phyloP scores from a whole-genome alignment of 1,140 invertebrate species.

The Agrypnia vestita region DNA sequence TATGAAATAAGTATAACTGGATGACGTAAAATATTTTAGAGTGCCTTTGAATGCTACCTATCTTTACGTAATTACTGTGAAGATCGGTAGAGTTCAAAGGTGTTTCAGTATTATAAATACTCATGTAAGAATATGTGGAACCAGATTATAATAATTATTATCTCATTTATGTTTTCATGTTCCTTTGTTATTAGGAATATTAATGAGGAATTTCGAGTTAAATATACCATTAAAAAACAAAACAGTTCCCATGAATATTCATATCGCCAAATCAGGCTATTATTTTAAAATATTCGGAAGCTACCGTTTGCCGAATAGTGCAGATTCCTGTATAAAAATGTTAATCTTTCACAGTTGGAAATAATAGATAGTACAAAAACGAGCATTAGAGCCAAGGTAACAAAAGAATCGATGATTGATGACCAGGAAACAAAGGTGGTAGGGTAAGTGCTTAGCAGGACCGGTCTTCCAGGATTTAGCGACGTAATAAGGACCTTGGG shows the following conservation, averaged over 20 bases:
- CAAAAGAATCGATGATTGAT: conserved; percentile 62
- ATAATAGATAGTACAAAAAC: conserved; percentile 6
- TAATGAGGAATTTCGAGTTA: not conserved
- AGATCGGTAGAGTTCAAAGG: too few species aligned
- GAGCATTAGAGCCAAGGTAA: conserved; percentile 20
- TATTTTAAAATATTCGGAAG: conserved; percentile 25
- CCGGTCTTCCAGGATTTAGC: conserved; percentile 28
- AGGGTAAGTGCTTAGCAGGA: conserved; percentile 22
- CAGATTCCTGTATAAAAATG: not conserved
- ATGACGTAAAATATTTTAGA: too few species aligned
- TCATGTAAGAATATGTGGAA: not conserved
- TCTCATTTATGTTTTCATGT: not conserved
- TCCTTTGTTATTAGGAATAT: conserved; percentile 14
- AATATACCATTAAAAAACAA: conserved; percentile 26
- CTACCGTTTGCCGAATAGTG: conserved; percentile 19
- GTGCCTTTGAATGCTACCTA: too few species aligned
- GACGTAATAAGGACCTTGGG: conserved; percentile 13
- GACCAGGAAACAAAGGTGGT: conserved; percentile 52
- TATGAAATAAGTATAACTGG: too few species aligned
- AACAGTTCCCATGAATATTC: conserved; percentile 37
- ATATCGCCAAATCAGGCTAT: conserved; percentile 23
- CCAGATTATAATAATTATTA: not conserved
- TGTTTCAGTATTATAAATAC: too few species aligned
- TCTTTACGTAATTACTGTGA: too few species aligned
- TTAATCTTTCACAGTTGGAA: conserved; percentile 6